Evolutionary conservation across 2,888 invertebrate species (phyloP).

Genomic region (Piscicola geometra): DNA sequence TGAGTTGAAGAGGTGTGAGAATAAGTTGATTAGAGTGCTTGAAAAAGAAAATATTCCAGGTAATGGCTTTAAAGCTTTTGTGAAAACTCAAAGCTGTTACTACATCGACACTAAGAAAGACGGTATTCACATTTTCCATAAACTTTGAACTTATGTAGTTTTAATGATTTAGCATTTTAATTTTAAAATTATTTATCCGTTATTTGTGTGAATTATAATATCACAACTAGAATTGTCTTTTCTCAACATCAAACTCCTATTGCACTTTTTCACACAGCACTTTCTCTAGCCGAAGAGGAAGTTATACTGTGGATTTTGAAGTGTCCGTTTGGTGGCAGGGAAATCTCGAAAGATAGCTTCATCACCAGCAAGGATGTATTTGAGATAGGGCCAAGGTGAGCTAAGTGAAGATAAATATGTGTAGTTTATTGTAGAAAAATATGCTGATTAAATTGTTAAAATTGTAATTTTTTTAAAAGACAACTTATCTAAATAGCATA

Average conservation of each 20-base stretch:
- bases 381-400: constrained; percentile 42
- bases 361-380: constrained; percentile 17
- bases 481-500: not conserved
- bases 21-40: not conserved
- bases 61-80: not conserved
- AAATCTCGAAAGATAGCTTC: constrained; percentile 12
- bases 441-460: no score
- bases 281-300: constrained; percentile 30
- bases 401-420: not conserved
- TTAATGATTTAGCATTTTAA: no score
- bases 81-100: not conserved
- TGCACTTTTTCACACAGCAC: not conserved
- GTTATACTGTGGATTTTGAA: constrained; percentile 38
- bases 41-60: not conserved
- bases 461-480: not conserved
- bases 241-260: no score
- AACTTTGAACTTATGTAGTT: not conserved
- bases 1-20: constrained; percentile 3
- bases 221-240: no score
- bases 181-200: no score
- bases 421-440: not conserved
- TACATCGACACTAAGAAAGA: not conserved
- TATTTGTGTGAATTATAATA: no score
- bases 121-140: no score
- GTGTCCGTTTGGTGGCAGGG: constrained; percentile 38